Evolutionary conservation across 2,113 vertebrate species (phyloP).

Genomic region (Seriola dumerili): DNA sequence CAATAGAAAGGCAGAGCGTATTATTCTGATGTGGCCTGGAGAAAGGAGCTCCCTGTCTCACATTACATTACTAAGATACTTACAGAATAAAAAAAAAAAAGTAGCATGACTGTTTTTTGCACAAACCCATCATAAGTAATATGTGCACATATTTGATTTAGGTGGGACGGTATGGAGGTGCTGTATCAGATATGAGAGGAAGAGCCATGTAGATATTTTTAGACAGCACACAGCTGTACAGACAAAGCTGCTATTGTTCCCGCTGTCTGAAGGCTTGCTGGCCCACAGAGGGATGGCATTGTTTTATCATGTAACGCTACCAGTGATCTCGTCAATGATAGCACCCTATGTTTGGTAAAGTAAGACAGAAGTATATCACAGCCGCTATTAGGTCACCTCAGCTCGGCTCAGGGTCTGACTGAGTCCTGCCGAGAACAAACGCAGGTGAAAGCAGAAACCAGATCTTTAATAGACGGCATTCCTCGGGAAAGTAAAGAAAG

Average conservation of each 20-base stretch:
- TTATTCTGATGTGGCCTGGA: constrained; percentile 13
- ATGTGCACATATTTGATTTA: background rate
- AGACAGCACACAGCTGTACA: constrained; percentile 51
- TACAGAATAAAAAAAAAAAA: background rate
- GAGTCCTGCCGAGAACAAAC: constrained; percentile 55
- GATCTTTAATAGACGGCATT: constrained; percentile 68
- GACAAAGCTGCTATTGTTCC: constrained; percentile 80
- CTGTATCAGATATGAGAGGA: constrained; percentile 30
- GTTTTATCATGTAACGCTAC: constrained; percentile 84
- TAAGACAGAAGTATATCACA: constrained; percentile 78
- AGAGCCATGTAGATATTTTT: constrained; percentile 58
- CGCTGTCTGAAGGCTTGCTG: constrained; percentile 65
- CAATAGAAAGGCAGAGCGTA: constrained; percentile 3
- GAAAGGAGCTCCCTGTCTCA: constrained; percentile 11
- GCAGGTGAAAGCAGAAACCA: constrained; percentile 70
- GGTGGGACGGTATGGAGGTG: background rate
- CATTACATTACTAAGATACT: constrained; percentile 2
- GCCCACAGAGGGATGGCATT: constrained; percentile 81
- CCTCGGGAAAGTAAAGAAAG: constrained; percentile 51
- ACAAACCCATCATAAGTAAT: background rate
- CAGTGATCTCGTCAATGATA: constrained; percentile 79
- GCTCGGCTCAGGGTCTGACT: constrained; percentile 62
- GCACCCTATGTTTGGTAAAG: constrained; percentile 78
- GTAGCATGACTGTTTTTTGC: background rate
- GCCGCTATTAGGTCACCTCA: constrained; percentile 72